A percentile compares a stretch with the other conserved stretches of the same genome.
Conservation (phyloP, 1,140 invertebrate species). For the Drosophila miranda region DNA sequence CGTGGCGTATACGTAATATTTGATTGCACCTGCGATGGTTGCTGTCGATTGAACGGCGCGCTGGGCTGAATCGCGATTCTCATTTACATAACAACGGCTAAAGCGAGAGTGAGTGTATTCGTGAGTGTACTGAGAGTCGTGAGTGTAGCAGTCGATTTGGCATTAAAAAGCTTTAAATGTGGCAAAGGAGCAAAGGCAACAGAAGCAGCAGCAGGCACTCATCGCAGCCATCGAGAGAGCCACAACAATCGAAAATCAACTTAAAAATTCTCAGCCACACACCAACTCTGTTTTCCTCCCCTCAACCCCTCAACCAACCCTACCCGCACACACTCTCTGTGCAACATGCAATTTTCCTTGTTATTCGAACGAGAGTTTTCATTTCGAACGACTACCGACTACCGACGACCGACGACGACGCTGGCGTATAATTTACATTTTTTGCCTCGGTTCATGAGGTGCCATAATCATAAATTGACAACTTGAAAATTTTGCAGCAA, state of each 20-base stretch:
- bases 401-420: conserved; percentile 10
- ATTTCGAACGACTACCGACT: conserved; percentile 42
- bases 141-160: conserved; percentile 55
- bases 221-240: conserved; percentile 12
- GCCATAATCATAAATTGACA: conserved; percentile 81
- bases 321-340: conserved; percentile 13
- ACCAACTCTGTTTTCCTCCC: conserved; percentile 17
- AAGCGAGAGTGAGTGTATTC: conserved; percentile 24
- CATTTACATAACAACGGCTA: conserved; percentile 75
- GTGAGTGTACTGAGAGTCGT: conserved; percentile 37
- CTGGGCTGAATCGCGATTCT: conserved; percentile 51
- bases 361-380: conserved; percentile 69
- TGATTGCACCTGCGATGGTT: conserved; percentile 57
- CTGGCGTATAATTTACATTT: conserved; percentile 78
- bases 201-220: conserved; percentile 28
- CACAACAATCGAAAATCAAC: conserved; percentile 62
- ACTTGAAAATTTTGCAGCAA: conserved; percentile 76
- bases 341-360: conserved; percentile 63
- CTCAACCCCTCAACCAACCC: not conserved
- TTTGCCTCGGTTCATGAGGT: conserved; percentile 72
- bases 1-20: conserved; percentile 73
- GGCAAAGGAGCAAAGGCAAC: conserved; percentile 38
- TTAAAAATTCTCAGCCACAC: conserved; percentile 60
- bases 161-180: conserved; percentile 77
- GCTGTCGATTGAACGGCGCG: conserved; percentile 54